Percentiles rank a stretch among this genome's conserved stretches.
These are phyloP conservation scores for Eupelmus urozonus DNA, from an alignment of 2,888 invertebrate species.

Conservation along the genomic window DNA sequence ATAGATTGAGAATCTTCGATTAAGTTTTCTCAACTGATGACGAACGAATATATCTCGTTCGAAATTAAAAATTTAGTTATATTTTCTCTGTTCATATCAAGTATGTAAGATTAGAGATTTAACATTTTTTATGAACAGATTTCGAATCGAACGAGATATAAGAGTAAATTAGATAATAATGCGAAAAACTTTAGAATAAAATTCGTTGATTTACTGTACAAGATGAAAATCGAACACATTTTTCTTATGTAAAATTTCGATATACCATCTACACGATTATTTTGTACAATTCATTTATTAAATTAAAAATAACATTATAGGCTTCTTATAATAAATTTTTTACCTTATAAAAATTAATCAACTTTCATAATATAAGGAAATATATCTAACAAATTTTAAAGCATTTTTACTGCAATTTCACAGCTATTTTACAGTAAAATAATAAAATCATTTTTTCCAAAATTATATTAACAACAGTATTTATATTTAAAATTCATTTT, in stretches of 20 bases:
- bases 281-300: constrained; percentile 51
- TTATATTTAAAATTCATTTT: constrained; percentile 25
- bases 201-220: constrained; percentile 58
- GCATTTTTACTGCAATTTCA: constrained; percentile 4
- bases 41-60: constrained; percentile 36
- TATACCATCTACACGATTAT: constrained; percentile 47
- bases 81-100: constrained; percentile 39
- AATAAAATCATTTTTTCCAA: constrained; percentile 8
- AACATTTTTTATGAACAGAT: constrained; percentile 8
- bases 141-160: constrained; percentile 38
- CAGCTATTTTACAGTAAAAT: constrained; percentile 24
- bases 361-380: constrained; percentile 20
- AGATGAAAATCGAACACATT: constrained; percentile 59
- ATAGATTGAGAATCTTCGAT: constrained; percentile 42
- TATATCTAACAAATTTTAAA: constrained; percentile 30
- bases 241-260: constrained; percentile 49
- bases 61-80: constrained; percentile 33
- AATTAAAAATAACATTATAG: constrained; percentile 35
- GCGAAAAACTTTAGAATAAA: constrained; percentile 51
- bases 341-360: constrained; percentile 46
- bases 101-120: constrained; percentile 42
- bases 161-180: constrained; percentile 49
- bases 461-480: constrained; percentile 39
- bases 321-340: constrained; percentile 17
- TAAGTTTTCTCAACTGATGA: constrained; percentile 24